Conservation (phyloP, 2,888 invertebrate species). For the Zhuqinia jingwanae region DNA sequence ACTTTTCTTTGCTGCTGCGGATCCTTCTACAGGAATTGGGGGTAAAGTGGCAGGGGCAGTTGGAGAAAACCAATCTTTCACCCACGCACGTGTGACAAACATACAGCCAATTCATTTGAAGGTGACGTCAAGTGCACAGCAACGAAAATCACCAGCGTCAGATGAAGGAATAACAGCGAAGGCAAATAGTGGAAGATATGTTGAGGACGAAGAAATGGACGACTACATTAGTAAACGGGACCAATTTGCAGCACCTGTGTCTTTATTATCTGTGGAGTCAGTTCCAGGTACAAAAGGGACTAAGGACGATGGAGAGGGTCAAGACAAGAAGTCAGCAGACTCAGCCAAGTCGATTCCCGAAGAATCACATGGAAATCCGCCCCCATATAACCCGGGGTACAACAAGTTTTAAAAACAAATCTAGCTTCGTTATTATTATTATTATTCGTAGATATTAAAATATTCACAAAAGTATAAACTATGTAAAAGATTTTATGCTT, state of each 20-base stretch:
- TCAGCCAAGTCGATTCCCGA: neutral
- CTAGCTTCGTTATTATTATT: too few relatives aligned
- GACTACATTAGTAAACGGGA: slow-evolving; percentile 4
- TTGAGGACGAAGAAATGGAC: slow-evolving; percentile 12
- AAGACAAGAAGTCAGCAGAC: neutral
- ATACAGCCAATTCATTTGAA: slow-evolving; percentile 66
- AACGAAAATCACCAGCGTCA: neutral
- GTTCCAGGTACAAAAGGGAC: slow-evolving; percentile 35
- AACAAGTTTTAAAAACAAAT: slow-evolving; percentile 58
- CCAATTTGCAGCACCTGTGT: slow-evolving; percentile 43
- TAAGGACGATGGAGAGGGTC: neutral
- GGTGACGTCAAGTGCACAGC: slow-evolving; percentile 42
- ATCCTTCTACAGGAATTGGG: slow-evolving; percentile 9
- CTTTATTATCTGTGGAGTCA: slow-evolving; percentile 59
- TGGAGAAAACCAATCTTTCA: neutral
- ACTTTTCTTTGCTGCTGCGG: slow-evolving; percentile 53
- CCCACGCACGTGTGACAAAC: slow-evolving; percentile 43
- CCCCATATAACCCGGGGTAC: slow-evolving; percentile 56
- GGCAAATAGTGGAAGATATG: neutral
- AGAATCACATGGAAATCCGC: slow-evolving; percentile 13
- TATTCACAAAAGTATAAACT: too few relatives aligned
- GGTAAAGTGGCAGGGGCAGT: neutral
- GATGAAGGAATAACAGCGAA: neutral
- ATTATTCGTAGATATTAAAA: too few relatives aligned
- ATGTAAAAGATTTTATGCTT: too few relatives aligned